Base-by-base conservation (phyloP, 2,888 invertebrate species). In the Achlya flavicornis region DNA sequence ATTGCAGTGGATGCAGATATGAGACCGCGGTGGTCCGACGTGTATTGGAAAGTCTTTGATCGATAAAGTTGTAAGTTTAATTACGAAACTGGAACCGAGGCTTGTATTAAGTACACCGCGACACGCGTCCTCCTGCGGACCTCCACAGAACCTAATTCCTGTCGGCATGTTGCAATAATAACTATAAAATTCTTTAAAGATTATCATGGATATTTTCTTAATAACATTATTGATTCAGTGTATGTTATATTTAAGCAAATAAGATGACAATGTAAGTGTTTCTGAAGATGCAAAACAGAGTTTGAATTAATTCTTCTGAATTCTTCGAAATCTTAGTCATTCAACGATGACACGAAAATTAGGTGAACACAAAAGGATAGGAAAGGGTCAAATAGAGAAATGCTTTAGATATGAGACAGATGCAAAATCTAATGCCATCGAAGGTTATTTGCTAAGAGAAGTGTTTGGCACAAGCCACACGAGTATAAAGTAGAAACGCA, bases 21-120 rank as follows among this genome's bases (percentile, higher is more conserved):
- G 81, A 60, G 77, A 72, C 78, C 88, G 80, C 85, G 92, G 91
- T 92, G 92, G 92, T 92, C 92, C 80, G 71, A 76, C 81, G 77
- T 77, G 77, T 79, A 83, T 80, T 85, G 86, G 86, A 85, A 87
- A 83, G 85, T 83, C 85, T 86, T 88, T 88, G 87, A 88, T 90
- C 90, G 90, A 93, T 93, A 93, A 93, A 92, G 89, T 87, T 90
- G 91, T 91, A 87, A 88, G 86, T 91, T 92, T 93, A 93, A 93
- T 93, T 92, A 87, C 90, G 87, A 84, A 90, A 90, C 91, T 89
- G 89, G 90, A 86, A 86, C 80, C 71, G 80, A 74, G 19, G 3
- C 53, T 75, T 69, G 81, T 80, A 83, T 87, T 84, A 89, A 86
- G 85, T 86, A 79, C 71, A 84, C 91, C 92, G 91, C 91, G 84